Conservation (phyloP, 2,113 vertebrate genomes). For the Ranitomeya imitator region DNA sequence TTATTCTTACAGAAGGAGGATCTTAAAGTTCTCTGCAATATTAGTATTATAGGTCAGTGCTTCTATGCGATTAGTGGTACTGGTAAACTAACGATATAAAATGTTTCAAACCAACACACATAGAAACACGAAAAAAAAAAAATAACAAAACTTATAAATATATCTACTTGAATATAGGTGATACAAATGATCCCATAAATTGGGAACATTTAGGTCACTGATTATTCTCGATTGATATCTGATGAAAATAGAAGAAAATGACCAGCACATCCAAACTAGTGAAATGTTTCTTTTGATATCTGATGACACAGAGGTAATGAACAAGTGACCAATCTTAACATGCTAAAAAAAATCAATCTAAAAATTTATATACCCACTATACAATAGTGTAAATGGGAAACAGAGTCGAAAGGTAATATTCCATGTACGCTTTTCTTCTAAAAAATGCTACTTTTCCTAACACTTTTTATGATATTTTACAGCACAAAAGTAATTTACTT, state of each 20-base stretch:
- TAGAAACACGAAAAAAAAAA: not conserved
- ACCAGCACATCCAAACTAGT: no score
- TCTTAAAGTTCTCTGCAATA: not conserved
- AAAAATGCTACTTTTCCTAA: not conserved
- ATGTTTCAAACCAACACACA: not conserved
- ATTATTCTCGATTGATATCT: not conserved
- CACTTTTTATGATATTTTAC: not conserved
- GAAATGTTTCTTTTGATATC: not conserved
- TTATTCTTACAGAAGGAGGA: not conserved
- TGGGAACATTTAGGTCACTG: not conserved
- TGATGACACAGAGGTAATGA: not conserved
- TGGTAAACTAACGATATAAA: not conserved
- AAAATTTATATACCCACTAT: not conserved
- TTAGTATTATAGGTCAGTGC: not conserved
- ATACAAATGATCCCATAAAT: not conserved
- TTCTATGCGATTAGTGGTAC: not conserved
- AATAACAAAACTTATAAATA: not conserved
- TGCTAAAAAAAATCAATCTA: not conserved
- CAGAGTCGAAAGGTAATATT: not conserved
- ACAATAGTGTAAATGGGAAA: not conserved
- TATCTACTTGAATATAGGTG: not conserved
- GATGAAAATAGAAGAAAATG: not conserved
- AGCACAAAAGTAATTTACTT: not conserved
- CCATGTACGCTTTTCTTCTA: not conserved
- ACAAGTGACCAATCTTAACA: not conserved